Base-by-base conservation (phyloP, 2,797 vertebrate species). In the Microctenopoma lineatum region DNA sequence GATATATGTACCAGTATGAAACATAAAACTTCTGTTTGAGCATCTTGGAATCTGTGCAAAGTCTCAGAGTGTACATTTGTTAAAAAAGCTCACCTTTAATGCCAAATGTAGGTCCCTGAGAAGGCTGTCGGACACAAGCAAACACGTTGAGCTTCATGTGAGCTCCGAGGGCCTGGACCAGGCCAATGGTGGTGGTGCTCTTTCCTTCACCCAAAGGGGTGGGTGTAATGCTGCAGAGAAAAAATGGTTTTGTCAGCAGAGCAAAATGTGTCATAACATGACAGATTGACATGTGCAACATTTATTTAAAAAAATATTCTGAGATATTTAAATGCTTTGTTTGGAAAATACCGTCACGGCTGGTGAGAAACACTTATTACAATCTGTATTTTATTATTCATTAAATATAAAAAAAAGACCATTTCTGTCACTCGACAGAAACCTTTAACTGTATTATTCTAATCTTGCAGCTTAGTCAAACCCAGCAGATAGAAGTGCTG, bases 181-280 rank as follows among this genome's bases (percentile, higher is more conserved):
- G 91, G 3, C 98, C 98, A 0, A 99, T 90, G 0, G 97, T 98
- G 48, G 97, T 99, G 32, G 98, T 99, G 89, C 98, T 99, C 65
- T 99, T 99, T 11, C 98, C 98, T 85, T 99, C 98, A 42, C 98
- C 98, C 54, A 99, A 87, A 3, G 98, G 98, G 0, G 98, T 99
- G 44, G 98, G 98, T 10, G 98, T 99, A 82, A 99, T 99, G 53
- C 98, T 99, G 84, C 16, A 89, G 69, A 53, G 10, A 81, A 4
- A 77, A 26, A 73, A 60, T 10, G 2, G 1, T 14, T 51, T 44
- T 44, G 42, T n/a, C 42, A 44, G 42, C 5, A 7, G 15, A 16
- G 42, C 15, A 5, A n/a, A 16, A 44, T 44, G 15, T n/a, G 15
- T n/a, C 2, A 44, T n/a, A 41, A 41, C 4, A 41, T 41, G 6